A percentile compares a stretch with the other conserved stretches of the same genome.
Conservation (phyloP, 2,113 vertebrate genomes). For the Elachura formosa region DNA sequence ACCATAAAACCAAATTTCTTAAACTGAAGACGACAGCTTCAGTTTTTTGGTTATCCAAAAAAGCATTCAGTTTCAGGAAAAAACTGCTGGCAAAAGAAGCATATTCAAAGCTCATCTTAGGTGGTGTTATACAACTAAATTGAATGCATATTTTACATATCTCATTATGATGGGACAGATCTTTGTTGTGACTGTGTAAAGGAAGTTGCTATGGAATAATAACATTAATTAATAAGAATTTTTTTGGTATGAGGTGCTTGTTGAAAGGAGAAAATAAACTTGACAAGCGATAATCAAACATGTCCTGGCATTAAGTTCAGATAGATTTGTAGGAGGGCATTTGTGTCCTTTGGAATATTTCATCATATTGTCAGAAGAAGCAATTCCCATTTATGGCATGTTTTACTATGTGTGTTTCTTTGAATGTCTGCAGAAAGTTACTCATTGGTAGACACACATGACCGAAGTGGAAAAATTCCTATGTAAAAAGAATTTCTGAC, state of each 20-base stretch:
- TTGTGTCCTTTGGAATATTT: slow-evolving; percentile 4
- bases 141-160: not conserved
- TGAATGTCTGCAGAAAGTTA: not conserved
- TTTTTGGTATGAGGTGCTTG: not conserved
- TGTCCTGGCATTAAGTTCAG: not conserved
- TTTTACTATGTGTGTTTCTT: slow-evolving; percentile 1
- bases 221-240: slow-evolving; percentile 23
- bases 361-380: not conserved
- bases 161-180: not conserved
- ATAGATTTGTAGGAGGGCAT: slow-evolving; percentile 13
- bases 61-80: not conserved
- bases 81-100: not conserved
- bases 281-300: not conserved
- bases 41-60: slow-evolving; percentile 13
- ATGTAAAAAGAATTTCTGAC: not conserved
- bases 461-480: not conserved
- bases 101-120: not conserved
- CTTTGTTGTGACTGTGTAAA: slow-evolving; percentile 19
- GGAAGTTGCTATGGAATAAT: slow-evolving; percentile 33
- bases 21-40: not conserved
- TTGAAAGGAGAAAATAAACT: slow-evolving; percentile 16
- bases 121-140: not conserved
- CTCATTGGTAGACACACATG: not conserved
- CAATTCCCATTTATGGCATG: not conserved
- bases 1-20: not conserved